phyloP scores from a whole-genome alignment of 2,797 vertebrate species.

The Sebastes trivittatus region DNA sequence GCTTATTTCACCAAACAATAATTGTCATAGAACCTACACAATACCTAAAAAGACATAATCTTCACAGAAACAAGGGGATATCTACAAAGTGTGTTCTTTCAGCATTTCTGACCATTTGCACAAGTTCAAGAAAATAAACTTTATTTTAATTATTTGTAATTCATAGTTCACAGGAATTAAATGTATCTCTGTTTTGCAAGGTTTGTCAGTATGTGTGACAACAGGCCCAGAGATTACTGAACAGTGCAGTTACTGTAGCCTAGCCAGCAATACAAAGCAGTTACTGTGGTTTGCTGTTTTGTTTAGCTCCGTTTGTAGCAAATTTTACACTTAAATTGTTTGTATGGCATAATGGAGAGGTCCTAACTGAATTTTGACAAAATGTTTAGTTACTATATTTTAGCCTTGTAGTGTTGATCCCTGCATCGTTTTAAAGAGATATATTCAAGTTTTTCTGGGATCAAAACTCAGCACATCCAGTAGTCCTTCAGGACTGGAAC shows the following conservation, averaged over 20 bases:
- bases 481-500: conserved; percentile 28
- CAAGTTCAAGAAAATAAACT: background rate
- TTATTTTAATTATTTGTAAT: background rate
- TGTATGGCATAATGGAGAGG: background rate
- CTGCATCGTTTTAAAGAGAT: background rate
- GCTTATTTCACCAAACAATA: background rate
- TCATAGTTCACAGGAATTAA: background rate
- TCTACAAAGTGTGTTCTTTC: background rate
- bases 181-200: background rate
- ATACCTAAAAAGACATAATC: background rate
- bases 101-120: background rate
- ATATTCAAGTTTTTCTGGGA: background rate
- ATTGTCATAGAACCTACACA: background rate
- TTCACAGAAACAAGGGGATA: background rate
- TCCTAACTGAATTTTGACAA: background rate
- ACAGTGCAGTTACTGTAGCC: background rate
- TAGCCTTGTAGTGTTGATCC: background rate
- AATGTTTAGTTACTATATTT: background rate
- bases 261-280: background rate
- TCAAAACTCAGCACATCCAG: conserved; percentile 35
- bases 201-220: background rate
- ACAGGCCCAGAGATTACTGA: background rate
- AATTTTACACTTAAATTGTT: background rate
- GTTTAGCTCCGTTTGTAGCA: background rate
- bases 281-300: background rate